Base-by-base conservation (phyloP, 2,113 vertebrate species). In the Brienomyrus brachyistius region DNA sequence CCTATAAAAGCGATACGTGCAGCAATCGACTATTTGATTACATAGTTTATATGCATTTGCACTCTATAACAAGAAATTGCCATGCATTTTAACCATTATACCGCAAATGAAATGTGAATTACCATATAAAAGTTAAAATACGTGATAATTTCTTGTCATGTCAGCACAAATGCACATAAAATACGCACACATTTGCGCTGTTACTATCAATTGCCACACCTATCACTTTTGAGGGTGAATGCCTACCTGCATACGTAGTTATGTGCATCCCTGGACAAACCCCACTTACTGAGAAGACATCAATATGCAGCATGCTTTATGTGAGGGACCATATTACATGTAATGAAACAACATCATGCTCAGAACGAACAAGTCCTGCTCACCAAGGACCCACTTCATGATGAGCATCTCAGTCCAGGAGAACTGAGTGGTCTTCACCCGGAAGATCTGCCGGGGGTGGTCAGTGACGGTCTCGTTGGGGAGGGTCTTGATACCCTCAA, bases 321-420 rank as follows among this genome's bases (percentile, higher is more conserved):
- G 62, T 70, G n/a, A 35, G 27, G 27, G n/a, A 74, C 66, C 66
- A 74, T 83, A 21, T 45, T 40, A 47, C 40, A 83, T 21, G 40
- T 47, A 45, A 19, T 83, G 43, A 48, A 11, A 54, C 0, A 54
- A 51, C 15, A 47, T 6, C n/a, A 19, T 11, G 47, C 11, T 7
- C n/a, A 86, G 27, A 3, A 5, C 15, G 15, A 54, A 35, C 17
- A 15, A 87, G 6, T n/a, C 31, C 10, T 66, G 92, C 97, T 98
- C 95, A 99, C 98, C 98, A 92, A 99, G 90, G 54, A 99, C 97
- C 98, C 98, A 99, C 91, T 99, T 98, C 97, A 99, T 98, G 94
- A 99, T 99, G 93, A 99, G 95, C 95, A 99, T 92, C 94, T 99
- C 98, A 0, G 98, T 99, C 98, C 98, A 99, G 48, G 98, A 98